phyloP scores from a whole-genome alignment of 2,113 vertebrate species.

The Nothoprocta pentlandii region DNA sequence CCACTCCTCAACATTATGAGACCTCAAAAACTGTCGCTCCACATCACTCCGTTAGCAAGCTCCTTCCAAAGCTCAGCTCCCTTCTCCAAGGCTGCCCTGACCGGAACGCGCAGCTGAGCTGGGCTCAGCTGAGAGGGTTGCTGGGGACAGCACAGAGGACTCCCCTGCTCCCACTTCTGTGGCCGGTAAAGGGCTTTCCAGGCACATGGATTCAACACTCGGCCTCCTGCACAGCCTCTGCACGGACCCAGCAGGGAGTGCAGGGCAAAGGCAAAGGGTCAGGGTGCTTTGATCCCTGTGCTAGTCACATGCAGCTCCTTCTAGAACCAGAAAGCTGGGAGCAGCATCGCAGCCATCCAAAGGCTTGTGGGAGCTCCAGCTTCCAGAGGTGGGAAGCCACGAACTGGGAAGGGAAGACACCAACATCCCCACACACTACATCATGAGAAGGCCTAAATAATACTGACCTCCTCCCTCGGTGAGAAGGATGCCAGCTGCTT shows the following conservation, averaged over 20 bases:
- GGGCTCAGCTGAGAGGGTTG: background rate
- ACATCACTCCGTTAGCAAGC: background rate
- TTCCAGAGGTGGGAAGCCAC: background rate
- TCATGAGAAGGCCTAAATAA: fast-evolving
- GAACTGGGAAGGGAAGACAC: background rate
- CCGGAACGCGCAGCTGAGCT: background rate
- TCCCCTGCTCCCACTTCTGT: too few relatives aligned
- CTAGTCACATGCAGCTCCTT: background rate
- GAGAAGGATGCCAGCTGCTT: slow-evolving; percentile 93
- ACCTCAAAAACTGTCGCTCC: background rate
- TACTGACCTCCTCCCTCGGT: slow-evolving; percentile 90
- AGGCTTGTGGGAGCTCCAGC: background rate
- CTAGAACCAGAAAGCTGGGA: background rate
- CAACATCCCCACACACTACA: background rate
- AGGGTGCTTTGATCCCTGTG: background rate
- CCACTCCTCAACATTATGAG: background rate
- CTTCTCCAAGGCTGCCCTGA: background rate
- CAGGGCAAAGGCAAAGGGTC: background rate
- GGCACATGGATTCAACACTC: background rate
- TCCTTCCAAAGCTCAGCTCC: background rate
- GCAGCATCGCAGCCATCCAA: background rate
- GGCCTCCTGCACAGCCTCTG: background rate
- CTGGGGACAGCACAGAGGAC: background rate
- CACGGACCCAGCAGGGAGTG: background rate
- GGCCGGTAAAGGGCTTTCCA: background rate